Evolutionary conservation across 1,140 invertebrate species (phyloP), one percentile per base, ranked within the genome.

Genomic region (Lineus longissimus): DNA sequence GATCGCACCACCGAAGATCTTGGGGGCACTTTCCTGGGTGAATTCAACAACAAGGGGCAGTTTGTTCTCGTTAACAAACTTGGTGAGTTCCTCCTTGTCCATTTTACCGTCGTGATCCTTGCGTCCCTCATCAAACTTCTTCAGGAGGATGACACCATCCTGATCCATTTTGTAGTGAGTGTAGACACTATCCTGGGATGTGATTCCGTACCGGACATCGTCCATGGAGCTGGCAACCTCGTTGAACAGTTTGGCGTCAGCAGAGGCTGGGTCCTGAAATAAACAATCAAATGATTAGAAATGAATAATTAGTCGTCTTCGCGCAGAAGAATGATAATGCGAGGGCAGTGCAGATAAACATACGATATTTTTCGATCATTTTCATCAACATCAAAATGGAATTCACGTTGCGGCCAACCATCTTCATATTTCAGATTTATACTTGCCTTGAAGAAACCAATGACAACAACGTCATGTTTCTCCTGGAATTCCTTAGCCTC

Each of bases 1-100:
- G 79, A 99, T 92, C 62, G 96, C 92, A 69, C 97, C 97, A 70
- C 94, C 93, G 80, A 99, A 99, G 79, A 99, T 97, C 82, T 98
- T 98, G 70, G 91, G 89, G 4, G 95, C 97, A 33, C 93, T 97
- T 63, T 82, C 78, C 65, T 81, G 95, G 69, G 94, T 98, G 85
- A 99, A 99, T 81, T 99, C 96, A 59, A 97, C 90, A 71, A 99
- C 89, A 54, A 96, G 82, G 56, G 97, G 96, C 74, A 99, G 83
- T 63, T 91, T 88, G 75, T 98, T 89, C 19, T 88, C 83, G 66
- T 86, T 83, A 64, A 98, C 87, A 85, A 98, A 99, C 70, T 89
- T 88, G 78, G 89, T 90, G 55, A 99, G 77, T 36, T 61, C 67
- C n/a, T 88, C 87, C 27, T 78, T 84, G 62, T 84, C 84, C 17